Evolutionary conservation across 2,797 vertebrate species (phyloP).

Genomic region (Gila robusta): DNA sequence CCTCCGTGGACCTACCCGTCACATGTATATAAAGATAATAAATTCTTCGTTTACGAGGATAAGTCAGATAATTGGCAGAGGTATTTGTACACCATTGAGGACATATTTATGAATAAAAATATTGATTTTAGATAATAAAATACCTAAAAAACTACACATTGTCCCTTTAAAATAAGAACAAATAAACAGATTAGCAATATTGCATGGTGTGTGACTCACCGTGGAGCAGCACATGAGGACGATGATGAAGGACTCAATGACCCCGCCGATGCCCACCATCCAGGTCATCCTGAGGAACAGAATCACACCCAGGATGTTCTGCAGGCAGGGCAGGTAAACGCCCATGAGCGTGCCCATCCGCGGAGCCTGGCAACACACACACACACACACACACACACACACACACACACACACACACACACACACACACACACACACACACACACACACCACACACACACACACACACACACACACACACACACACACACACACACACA

Average conservation of each 20-base stretch:
- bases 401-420: background rate
- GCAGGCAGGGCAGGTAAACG: conserved; percentile 96
- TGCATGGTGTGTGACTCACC: conserved; percentile 77
- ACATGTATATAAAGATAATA: too few species aligned
- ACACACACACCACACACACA: conserved; percentile 15
- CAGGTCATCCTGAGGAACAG: conserved; percentile 98
- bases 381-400: too few species aligned
- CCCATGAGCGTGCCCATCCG: conserved; percentile 98
- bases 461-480: conserved; percentile 12
- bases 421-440: background rate
- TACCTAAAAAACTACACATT: too few species aligned
- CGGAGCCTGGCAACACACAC: conserved; percentile 81
- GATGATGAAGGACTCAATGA: conserved; percentile 95
- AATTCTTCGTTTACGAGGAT: too few species aligned
- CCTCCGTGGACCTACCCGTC: too few species aligned
- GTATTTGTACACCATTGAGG: too few species aligned
- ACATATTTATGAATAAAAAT: too few species aligned
- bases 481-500: conserved; percentile 14
- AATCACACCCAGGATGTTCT: conserved; percentile 99
- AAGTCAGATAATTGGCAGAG: too few species aligned
- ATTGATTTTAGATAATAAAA: too few species aligned
- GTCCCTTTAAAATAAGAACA: background rate
- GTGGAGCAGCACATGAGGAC: conserved; percentile 98
- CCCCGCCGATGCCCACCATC: conserved; percentile 95
- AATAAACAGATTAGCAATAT: background rate